These are phyloP conservation scores for Lycocerus yunnanus DNA, from an alignment of 2,888 invertebrate species.

Conservation along the genomic window DNA sequence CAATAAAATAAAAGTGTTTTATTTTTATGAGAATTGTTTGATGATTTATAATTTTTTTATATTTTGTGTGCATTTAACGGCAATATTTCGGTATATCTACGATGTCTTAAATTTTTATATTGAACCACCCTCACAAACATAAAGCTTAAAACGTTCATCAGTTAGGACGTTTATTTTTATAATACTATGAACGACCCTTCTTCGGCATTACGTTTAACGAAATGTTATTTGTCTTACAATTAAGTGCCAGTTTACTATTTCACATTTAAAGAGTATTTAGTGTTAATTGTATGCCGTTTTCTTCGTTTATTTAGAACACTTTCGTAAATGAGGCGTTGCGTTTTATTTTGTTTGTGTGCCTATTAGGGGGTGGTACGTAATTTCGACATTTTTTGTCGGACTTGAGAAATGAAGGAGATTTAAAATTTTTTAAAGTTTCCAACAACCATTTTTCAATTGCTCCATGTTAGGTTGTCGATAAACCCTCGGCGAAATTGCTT, in stretches of 20 bases:
- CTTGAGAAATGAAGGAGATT: not conserved
- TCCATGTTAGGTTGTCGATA: not conserved
- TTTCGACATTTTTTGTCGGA: not conserved
- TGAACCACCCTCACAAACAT: not conserved
- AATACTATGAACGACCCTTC: not conserved
- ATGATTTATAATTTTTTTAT: not conserved
- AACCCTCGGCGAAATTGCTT: not conserved
- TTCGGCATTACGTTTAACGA: conserved; percentile 1
- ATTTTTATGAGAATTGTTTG: not conserved
- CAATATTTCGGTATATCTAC: not conserved
- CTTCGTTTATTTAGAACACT: not conserved
- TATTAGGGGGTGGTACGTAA: not conserved
- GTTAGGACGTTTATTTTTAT: not conserved
- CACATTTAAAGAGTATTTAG: conserved; percentile 4
- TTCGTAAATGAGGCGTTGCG: not conserved
- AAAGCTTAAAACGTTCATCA: not conserved
- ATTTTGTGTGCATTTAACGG: not conserved
- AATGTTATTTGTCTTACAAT: conserved; percentile 6
- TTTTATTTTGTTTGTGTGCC: not conserved
- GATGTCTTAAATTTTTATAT: not conserved
- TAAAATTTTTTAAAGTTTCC: not conserved
- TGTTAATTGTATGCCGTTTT: conserved; percentile 3
- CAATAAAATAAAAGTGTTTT: not conserved
- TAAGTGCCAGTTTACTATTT: conserved; percentile 5
- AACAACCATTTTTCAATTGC: not conserved